A percentile compares a stretch with the other conserved stretches of the same genome.
These are phyloP conservation scores for Drosophila grimshawi DNA, from an alignment of 1,140 invertebrate genomes.

Conservation along the genomic window DNA sequence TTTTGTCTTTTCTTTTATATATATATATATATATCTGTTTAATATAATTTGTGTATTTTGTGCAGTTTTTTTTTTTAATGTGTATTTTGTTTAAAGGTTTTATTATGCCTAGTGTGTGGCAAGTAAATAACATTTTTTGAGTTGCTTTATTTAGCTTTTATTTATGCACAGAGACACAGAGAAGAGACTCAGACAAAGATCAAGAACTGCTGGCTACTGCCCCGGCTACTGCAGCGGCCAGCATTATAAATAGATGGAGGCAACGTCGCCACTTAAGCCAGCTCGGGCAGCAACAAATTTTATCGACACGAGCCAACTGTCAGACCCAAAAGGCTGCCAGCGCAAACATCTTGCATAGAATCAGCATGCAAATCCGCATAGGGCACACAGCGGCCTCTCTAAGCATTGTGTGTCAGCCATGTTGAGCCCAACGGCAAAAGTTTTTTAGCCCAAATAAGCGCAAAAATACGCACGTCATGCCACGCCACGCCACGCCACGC, in stretches of 20 bases:
- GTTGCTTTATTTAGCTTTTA: constrained; percentile 41
- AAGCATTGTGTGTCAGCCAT: constrained; percentile 81
- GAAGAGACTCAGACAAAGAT: constrained; percentile 43
- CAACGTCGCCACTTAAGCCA: constrained; percentile 75
- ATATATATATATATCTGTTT: background rate
- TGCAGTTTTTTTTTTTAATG: constrained; percentile 11
- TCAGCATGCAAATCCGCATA: constrained; percentile 59
- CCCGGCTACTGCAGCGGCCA: constrained; percentile 43
- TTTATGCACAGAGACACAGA: constrained; percentile 19
- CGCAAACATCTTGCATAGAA: constrained; percentile 15
- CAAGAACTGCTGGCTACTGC: constrained; percentile 31
- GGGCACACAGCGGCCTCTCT: constrained; percentile 46
- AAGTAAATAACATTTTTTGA: constrained; percentile 12
- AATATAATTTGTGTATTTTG: constrained; percentile 27
- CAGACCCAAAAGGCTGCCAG: constrained; percentile 45
- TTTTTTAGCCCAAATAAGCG: constrained; percentile 83
- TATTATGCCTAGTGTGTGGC: constrained; percentile 5
- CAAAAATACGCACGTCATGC: constrained; percentile 65
- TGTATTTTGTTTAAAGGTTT: constrained; percentile 31
- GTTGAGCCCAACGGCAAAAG: constrained; percentile 60
- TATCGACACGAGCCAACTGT: constrained; percentile 82
- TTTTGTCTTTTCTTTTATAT: constrained; percentile 6
- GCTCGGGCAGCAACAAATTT: constrained; percentile 66
- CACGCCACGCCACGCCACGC: background rate
- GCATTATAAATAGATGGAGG: constrained; percentile 70